These are phyloP conservation scores for Falcunculus frontatus DNA, from an alignment of 2,113 vertebrate species.

Conservation along the genomic window DNA sequence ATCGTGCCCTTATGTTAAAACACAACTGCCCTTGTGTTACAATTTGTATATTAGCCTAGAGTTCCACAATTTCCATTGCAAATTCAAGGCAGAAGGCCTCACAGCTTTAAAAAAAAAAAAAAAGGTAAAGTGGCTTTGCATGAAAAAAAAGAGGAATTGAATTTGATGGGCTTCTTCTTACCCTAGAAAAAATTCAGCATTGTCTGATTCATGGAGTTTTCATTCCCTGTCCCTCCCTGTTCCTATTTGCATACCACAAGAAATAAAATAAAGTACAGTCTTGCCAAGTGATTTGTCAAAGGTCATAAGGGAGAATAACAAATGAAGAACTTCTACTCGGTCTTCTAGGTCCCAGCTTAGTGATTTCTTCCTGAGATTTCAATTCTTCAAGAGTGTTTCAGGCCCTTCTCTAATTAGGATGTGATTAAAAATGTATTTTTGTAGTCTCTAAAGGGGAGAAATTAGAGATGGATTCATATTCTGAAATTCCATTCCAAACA, in stretches of 20 bases:
- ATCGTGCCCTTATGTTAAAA: neutral
- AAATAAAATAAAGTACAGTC: neutral
- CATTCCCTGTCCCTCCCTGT: neutral
- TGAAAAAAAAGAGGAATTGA: accelerated
- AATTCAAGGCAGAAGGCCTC: neutral
- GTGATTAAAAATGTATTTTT: conserved; percentile 37
- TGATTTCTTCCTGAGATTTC: neutral
- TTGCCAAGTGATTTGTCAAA: neutral
- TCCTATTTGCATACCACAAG: neutral
- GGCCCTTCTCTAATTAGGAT: neutral
- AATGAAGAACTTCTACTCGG: neutral
- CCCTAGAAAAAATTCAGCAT: neutral
- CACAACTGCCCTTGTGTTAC: neutral
- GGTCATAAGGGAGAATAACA: neutral
- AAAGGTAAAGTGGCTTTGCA: neutral
- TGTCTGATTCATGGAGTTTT: neutral
- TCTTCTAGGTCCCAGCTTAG: neutral
- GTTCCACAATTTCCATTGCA: neutral
- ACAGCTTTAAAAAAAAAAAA: neutral
- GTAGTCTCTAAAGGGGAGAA: neutral
- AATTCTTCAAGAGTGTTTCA: neutral
- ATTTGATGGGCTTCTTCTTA: neutral
- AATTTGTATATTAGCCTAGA: neutral
- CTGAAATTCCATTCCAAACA: neutral
- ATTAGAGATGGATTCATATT: neutral